Evolutionary conservation across 2,888 invertebrate genomes (phyloP).

Genomic region (Itoplectis maculator): DNA sequence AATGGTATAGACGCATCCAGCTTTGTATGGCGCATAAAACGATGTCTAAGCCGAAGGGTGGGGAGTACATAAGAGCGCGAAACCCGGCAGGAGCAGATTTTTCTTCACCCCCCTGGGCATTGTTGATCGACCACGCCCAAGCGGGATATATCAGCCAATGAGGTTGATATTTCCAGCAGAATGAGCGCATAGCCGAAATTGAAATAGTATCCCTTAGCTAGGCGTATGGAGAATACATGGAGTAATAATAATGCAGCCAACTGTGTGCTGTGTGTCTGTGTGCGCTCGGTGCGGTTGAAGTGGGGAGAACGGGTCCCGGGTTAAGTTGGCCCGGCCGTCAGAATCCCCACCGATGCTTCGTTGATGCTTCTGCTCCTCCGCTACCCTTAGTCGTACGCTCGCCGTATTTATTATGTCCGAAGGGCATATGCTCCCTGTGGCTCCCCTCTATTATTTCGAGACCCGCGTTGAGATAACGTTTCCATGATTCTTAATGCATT

Average conservation of each 20-base stretch:
- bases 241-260: constrained; percentile 51
- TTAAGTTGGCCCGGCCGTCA: constrained; percentile 38
- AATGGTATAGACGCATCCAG: background rate
- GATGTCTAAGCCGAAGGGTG: constrained; percentile 4
- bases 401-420: constrained; percentile 70
- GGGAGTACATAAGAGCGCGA: constrained; percentile 17
- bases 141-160: constrained; percentile 55
- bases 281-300: constrained; percentile 14
- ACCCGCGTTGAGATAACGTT: constrained; percentile 78
- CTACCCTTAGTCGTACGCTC: constrained; percentile 30
- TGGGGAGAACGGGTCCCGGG: constrained; percentile 46
- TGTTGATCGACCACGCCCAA: constrained; percentile 59
- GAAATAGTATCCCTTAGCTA: constrained; percentile 62
- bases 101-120: constrained; percentile 54
- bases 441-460: constrained; percentile 67
- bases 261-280: constrained; percentile 10
- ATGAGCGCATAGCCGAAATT: constrained; percentile 53
- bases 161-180: constrained; percentile 56
- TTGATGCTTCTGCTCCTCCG: constrained; percentile 14
- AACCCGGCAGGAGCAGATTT: constrained; percentile 41
- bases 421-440: constrained; percentile 69
- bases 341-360: constrained; percentile 24
- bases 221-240: constrained; percentile 39
- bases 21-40: constrained; percentile 7
- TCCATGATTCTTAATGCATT: constrained; percentile 81